Evolutionary conservation across 2,797 vertebrate genomes (phyloP), one percentile per base, ranked within the genome.

Genomic region (Hemibagrus guttatus): DNA sequence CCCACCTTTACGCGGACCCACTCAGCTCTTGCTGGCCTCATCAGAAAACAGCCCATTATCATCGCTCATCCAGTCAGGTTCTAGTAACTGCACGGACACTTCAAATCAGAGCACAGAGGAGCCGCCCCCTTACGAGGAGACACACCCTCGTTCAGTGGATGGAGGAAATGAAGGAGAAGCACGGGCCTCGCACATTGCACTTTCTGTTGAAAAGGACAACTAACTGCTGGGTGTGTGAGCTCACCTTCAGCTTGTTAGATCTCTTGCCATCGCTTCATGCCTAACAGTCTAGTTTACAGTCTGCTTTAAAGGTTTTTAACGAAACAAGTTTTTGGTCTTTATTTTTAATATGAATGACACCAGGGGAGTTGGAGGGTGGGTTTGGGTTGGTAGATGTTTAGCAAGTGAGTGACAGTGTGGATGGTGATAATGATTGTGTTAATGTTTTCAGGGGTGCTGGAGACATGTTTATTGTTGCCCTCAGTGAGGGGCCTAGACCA

Each of bases 121-220:
- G 84, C 89, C 91, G 0, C 95, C 96, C 0, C 92, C 95, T 0
- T 96, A 96, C 21, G 94, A 95, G 84, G 95, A 94, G 88, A 89
- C 91, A 68, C 93, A 89, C 0, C 83, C 91, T 0, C 90, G 11
- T 17, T 85, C 83, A 84, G 84, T 92, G 39, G 91, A 88, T 71
- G n/a, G 85, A 69, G 81, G 4, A 66, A 86, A 84, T 0, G 87
- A 88, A 1, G 87, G 58, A 56, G 91, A 89, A 35, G 85, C 86
- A 26, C 91, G 11, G 54, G 90, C 71, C 79, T 91, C 91, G 7
- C 92, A 59, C 5, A 91, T 89, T 4, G 59, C 88, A 68, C 91
- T 93, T 82, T 91, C 93, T 16, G 91, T 91, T 0, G 92, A 94
- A 88, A 96, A 96, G 85, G 94, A 94, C 91, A 89, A 91, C 74